Conservation (phyloP, 2,113 vertebrate species). For the Meles meles region DNA sequence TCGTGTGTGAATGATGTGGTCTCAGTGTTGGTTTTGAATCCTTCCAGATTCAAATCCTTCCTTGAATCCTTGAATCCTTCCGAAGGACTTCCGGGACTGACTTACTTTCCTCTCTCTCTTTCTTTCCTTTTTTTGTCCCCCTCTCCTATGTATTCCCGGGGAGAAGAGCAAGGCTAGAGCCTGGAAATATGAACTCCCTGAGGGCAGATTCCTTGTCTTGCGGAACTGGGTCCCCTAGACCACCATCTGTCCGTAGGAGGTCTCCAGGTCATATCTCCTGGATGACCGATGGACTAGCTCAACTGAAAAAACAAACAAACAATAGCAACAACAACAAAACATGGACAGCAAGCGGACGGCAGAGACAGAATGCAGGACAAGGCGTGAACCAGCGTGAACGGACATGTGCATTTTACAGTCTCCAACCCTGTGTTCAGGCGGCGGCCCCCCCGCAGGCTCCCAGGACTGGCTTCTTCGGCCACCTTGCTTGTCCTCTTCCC, state of each 20-base stretch:
- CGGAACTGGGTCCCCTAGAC: accelerated
- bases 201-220: not conserved
- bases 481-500: accelerated
- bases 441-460: not conserved
- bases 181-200: not conserved
- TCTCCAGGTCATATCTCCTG: not conserved
- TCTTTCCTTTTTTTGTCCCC: not conserved
- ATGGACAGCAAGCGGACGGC: not conserved
- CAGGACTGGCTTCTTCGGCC: too few species aligned
- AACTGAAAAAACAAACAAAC: not conserved
- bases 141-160: not conserved
- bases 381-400: accelerated
- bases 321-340: not conserved
- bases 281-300: not conserved
- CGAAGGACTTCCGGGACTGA: not conserved
- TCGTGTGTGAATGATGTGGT: accelerated
- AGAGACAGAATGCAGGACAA: not conserved
- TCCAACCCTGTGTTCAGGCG: not conserved
- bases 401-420: accelerated
- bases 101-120: not conserved
- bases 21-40: not conserved
- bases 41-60: too few species aligned
- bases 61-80: too few species aligned
- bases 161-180: not conserved
- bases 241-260: too few species aligned